Conservation (phyloP, 2,888 invertebrate species). For the Oxyscelio sp. region DNA sequence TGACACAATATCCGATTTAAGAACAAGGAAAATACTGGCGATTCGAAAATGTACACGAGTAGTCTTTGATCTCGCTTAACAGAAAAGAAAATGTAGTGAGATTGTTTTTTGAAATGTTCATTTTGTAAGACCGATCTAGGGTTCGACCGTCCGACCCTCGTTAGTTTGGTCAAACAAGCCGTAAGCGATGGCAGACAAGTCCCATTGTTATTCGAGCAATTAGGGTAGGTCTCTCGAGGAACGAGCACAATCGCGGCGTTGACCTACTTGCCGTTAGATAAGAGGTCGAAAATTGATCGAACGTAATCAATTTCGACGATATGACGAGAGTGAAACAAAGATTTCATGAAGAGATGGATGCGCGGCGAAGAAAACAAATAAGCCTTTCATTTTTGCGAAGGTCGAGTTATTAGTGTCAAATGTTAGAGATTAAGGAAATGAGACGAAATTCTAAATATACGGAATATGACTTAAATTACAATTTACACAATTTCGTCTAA, state of each 20-base stretch:
- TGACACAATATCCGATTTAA: conserved; percentile 26
- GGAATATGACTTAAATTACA: too few species aligned
- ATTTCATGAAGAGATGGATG: conserved; percentile 7
- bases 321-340: conserved; percentile 11
- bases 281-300: conserved; percentile 52
- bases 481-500: too few species aligned
- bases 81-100: conserved; percentile 24
- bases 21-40: background rate
- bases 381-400: conserved; percentile 5
- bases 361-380: background rate
- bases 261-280: conserved; percentile 57
- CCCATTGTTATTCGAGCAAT: conserved; percentile 50
- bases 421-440: too few species aligned
- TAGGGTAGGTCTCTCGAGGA: conserved; percentile 42
- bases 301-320: conserved; percentile 35
- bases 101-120: conserved; percentile 1
- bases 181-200: conserved; percentile 41
- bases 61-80: conserved; percentile 31
- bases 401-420: too few species aligned
- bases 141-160: background rate
- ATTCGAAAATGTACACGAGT: background rate
- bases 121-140: background rate
- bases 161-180: conserved; percentile 42
- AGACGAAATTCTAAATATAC: background rate
- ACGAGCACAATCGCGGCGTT: too few species aligned